Evolutionary conservation across 1,140 invertebrate species (phyloP).

Genomic region (Sycophaga agraensis): DNA sequence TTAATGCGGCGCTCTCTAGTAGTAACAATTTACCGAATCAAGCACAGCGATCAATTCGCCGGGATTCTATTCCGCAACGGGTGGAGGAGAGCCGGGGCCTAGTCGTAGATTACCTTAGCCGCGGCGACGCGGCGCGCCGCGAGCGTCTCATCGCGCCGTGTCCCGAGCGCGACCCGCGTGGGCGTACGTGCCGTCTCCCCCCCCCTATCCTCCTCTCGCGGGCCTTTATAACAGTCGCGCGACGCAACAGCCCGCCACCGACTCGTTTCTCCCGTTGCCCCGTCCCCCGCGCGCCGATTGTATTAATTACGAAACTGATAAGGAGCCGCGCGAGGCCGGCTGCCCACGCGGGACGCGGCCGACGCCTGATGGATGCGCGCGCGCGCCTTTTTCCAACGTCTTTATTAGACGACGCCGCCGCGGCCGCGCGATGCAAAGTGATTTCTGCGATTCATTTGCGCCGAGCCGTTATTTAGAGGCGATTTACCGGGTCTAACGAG

Average conservation of each 20-base stretch:
- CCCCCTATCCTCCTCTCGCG: too few species aligned
- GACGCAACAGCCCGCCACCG: too few species aligned
- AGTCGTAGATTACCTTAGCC: not conserved
- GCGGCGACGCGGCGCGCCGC: not conserved
- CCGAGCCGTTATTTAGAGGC: not conserved
- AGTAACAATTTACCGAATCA: not conserved
- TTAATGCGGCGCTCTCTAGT: not conserved
- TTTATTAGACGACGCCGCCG: not conserved
- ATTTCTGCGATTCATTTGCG: constrained; percentile 9
- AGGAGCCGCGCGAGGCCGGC: too few species aligned
- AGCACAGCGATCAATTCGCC: not conserved
- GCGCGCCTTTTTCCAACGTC: constrained; percentile 24
- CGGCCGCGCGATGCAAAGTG: too few species aligned
- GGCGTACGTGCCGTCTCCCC: too few species aligned
- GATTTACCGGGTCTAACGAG: constrained; percentile 5
- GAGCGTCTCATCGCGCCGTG: not conserved
- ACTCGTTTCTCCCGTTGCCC: too few species aligned
- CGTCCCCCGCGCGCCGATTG: too few species aligned
- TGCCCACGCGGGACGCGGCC: too few species aligned
- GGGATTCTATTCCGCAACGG: not conserved
- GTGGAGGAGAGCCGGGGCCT: not conserved
- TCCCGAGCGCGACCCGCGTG: too few species aligned
- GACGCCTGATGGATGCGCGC: not conserved
- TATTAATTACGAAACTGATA: constrained; percentile 28
- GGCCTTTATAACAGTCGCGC: too few species aligned